Base-by-base conservation (phyloP, 2,797 vertebrate species). In the Eremophila alpestris region DNA sequence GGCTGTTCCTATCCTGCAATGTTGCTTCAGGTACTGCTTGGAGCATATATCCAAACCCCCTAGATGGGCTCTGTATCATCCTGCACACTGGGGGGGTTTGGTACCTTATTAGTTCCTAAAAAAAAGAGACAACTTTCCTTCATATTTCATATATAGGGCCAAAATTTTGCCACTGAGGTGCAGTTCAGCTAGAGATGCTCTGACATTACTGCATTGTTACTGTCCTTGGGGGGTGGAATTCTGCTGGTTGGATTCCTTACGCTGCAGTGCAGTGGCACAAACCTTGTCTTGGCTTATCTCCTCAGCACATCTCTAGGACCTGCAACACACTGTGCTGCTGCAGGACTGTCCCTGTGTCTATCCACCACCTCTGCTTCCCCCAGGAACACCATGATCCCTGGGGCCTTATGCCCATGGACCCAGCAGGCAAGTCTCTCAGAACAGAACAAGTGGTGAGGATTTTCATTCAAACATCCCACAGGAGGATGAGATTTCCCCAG, bases 301-400 rank as follows among this genome's bases (percentile, higher is more conserved):
- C 23, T 43, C 16, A 51, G n/a, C 32, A 21, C 49, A 19, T 16
- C 54, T n/a, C 59, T 40, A 11, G 41, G 22, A 49, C 17, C 36
- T 69, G 38, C 15, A 56, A 5, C 19, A 23, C 0, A 0, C 6
- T 48, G 32, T 65, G 77, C 55, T 80, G n/a, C 49, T 56, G 22
- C 9, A 3, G 40, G 48, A 19, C 32, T 71, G 70, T 70, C 45
- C 29, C 34, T 7, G 2, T 15, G 15, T 30, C 24, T 23, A 2
- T 23, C n/a, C 52, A 46, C 8, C 30, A 40, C 11, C n/a, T 54
- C 46, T 7, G 4, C 19, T 62, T 80, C 21, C 22, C 55, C 48
- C 29, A 41, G 40, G 8, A 38, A 3, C 15, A 15, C 13, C 1
- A 0, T 8, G 24, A 10, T n/a, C 24, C 38, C 29, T 11, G 26